Base-by-base conservation (phyloP, 2,113 vertebrate genomes). In the Xyrauchen texanus region DNA sequence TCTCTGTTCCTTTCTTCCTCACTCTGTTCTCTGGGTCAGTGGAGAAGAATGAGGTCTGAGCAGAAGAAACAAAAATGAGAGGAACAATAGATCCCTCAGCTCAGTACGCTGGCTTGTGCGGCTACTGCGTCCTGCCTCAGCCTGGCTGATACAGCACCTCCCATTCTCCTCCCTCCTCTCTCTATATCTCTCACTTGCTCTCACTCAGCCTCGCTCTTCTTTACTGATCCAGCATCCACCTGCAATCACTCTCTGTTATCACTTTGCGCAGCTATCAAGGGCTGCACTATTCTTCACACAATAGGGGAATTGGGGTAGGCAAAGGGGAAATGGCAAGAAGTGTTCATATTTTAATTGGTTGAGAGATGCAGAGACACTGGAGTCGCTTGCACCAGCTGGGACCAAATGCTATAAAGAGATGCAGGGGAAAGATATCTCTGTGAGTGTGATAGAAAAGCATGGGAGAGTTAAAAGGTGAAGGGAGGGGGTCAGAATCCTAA, bases 21-120 rank as follows among this genome's bases (percentile, higher is more conserved):
- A 79, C 67, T 75, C 34, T 64, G 63, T 83, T 74, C 83, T 76
- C 11, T 79, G 68, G 84, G 76, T 82, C 78, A 84, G 79, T 81
- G 81, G 82, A 85, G 58, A 68, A 73, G 60, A 85, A 87, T 65
- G 58, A 83, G 81, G 74, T 88, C 72, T 82, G 82, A 78, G 68
- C 62, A 60, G 47, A 74, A 64, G 58, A 68, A 73, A 82, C 72
- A 85, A 88, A 85, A 82, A 71, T 78, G 42, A 86, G 89, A 92
- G 90, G 90, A 93, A 93, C 92, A 93, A 93, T 92, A 88, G 92
- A 91, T 85, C 84, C 81, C 83, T 79, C 70, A 88, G 84, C 85
- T 84, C 83, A 89, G 87, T 80, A 84, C 88, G 86, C 88, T 90
- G 21, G 82, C 86, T 89, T 81, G 79, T 85, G 77, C 84, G 86